A percentile compares a stretch with the other conserved stretches of the same genome.
phyloP scores from a whole-genome alignment of 2,113 vertebrate genomes.

The Hippocampus abdominalis region DNA sequence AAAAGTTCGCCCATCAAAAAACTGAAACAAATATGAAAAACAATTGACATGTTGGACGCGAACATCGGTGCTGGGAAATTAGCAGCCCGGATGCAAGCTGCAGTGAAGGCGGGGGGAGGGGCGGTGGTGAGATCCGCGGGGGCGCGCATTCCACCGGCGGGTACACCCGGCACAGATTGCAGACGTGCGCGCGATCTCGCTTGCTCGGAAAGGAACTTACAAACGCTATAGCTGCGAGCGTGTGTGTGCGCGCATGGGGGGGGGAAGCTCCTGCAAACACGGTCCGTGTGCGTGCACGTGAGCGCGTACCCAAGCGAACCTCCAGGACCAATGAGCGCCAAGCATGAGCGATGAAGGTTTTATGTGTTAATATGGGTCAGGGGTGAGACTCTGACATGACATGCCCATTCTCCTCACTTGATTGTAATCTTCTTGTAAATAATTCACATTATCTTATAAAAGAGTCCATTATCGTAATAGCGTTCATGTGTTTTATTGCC shows the following conservation, averaged over 20 bases:
- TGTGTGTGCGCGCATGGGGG: conserved; percentile 18
- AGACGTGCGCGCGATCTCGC: conserved; percentile 14
- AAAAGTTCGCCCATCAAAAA: background rate
- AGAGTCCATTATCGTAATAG: background rate
- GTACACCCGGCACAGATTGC: conserved; percentile 46
- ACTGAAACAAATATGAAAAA: background rate
- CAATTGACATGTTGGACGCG: conserved; percentile 13
- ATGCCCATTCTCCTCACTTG: background rate
- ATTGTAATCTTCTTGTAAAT: background rate
- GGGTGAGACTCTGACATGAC: conserved; percentile 37
- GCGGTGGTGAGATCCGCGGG: conserved; percentile 6
- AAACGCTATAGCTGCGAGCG: background rate
- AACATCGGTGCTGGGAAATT: conserved; percentile 21
- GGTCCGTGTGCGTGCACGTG: conserved; percentile 20
- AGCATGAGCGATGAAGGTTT: conserved; percentile 30
- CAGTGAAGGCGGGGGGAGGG: background rate
- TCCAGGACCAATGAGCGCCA: conserved; percentile 52
- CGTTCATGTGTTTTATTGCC: background rate
- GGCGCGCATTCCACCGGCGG: conserved; percentile 57
- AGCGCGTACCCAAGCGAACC: conserved; percentile 34
- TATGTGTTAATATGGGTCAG: conserved; percentile 63
- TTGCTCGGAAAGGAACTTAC: conserved; percentile 5
- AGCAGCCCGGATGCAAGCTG: conserved; percentile 23
- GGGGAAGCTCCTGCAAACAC: conserved; percentile 65
- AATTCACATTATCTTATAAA: background rate